Evolutionary conservation across 2,888 invertebrate genomes (phyloP).

Genomic region (Mycalesis mineus): DNA sequence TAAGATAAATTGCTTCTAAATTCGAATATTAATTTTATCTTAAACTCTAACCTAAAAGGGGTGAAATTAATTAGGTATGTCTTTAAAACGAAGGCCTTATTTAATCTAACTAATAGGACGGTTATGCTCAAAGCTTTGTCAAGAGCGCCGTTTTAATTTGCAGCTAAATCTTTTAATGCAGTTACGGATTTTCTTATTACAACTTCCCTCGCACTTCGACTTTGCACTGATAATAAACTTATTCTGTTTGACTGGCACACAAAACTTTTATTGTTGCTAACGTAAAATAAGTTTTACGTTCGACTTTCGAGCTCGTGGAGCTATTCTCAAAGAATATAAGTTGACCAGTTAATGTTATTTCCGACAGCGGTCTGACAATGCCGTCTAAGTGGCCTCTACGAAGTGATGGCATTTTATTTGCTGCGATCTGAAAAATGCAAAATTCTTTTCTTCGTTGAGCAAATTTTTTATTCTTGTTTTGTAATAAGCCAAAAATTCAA

Average conservation of each 20-base stretch:
- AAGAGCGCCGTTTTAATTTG: neutral
- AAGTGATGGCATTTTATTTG: neutral
- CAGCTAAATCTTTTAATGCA: neutral
- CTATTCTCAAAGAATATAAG: neutral
- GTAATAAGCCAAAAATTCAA: too few species aligned
- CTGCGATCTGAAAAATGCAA: neutral
- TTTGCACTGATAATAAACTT: neutral
- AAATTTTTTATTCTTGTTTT: too few species aligned
- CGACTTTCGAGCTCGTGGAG: neutral
- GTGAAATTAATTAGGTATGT: neutral
- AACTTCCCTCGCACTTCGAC: neutral
- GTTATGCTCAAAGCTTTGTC: neutral
- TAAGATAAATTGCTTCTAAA: neutral
- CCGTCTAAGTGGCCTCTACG: neutral
- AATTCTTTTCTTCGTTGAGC: neutral
- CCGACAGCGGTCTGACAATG: neutral
- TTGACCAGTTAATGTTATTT: neutral
- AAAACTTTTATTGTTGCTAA: constrained; percentile 2
- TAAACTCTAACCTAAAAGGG: too few species aligned
- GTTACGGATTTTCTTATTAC: neutral
- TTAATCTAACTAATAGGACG: neutral
- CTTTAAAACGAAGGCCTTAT: neutral
- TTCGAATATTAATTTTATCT: neutral
- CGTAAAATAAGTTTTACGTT: neutral
- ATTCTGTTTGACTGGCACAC: neutral